Percentiles rank a stretch among this genome's conserved stretches.
These are phyloP conservation scores for Acanthochromis polyacanthus DNA, from an alignment of 2,113 vertebrate genomes.

Conservation along the genomic window DNA sequence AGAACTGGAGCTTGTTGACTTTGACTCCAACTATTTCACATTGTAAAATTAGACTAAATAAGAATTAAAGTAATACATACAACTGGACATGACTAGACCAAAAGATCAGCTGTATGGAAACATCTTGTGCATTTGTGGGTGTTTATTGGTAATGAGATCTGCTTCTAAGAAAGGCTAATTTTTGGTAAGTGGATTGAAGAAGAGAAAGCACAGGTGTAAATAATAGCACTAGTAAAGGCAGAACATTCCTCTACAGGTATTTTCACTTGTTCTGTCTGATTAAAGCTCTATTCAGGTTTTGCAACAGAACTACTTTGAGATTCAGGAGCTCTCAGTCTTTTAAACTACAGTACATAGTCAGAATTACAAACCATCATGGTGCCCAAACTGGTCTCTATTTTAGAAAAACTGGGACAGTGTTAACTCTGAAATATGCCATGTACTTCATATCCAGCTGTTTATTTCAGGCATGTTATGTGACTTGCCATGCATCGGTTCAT, in stretches of 20 bases:
- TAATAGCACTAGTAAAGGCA: not conserved
- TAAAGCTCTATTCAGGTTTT: not conserved
- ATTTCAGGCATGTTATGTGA: not conserved
- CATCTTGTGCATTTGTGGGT: not conserved
- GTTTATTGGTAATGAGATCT: not conserved
- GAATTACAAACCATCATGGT: not conserved
- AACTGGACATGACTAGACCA: too few relatives aligned
- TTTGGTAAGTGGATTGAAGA: too few relatives aligned
- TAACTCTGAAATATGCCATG: not conserved
- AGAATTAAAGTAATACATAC: too few relatives aligned
- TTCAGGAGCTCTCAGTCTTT: not conserved
- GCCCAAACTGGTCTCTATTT: not conserved
- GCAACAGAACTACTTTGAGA: not conserved
- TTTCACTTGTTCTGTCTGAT: not conserved
- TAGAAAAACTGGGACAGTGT: not conserved
- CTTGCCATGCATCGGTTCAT: not conserved
- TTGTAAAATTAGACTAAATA: not conserved
- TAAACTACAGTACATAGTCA: not conserved
- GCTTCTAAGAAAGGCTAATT: too few relatives aligned
- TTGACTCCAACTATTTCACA: not conserved
- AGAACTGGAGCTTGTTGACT: not conserved
- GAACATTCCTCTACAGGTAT: not conserved
- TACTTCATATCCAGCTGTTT: conserved; percentile 3
- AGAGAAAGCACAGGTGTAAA: too few relatives aligned
- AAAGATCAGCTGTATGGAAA: not conserved